These are phyloP conservation scores for Ochropacha duplaris DNA, from an alignment of 2,888 invertebrate genomes.

Conservation along the genomic window DNA sequence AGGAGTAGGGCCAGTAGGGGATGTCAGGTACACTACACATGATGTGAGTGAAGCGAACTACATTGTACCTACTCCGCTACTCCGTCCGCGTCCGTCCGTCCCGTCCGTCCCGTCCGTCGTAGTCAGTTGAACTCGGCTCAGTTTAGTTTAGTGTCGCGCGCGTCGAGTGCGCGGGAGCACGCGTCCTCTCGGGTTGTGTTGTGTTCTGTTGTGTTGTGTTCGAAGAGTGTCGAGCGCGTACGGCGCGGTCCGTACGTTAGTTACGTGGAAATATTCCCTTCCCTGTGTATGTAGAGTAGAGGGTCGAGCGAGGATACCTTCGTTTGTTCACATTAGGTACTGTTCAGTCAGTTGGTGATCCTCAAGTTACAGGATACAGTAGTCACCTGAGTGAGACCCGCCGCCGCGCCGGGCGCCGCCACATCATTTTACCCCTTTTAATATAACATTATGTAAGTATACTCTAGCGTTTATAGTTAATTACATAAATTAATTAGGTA, in stretches of 20 bases:
- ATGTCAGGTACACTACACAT: too few relatives aligned
- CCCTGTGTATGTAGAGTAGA: too few relatives aligned
- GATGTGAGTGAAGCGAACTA: too few relatives aligned
- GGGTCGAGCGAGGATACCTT: too few relatives aligned
- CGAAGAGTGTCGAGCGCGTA: neutral
- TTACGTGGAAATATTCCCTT: neutral
- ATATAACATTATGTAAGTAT: neutral
- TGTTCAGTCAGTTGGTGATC: neutral
- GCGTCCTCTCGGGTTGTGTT: neutral
- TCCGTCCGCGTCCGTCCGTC: too few relatives aligned
- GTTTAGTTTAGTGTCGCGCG: neutral
- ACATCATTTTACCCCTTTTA: neutral
- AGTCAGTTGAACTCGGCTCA: too few relatives aligned
- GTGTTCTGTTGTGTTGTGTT: too few relatives aligned
- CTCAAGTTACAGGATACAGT: neutral
- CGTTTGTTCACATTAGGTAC: neutral
- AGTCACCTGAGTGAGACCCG: too few relatives aligned
- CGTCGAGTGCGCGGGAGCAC: neutral
- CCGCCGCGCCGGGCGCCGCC: neutral
- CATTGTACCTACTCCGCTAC: too few relatives aligned
- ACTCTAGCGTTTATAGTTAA: neutral
- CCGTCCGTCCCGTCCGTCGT: too few relatives aligned
- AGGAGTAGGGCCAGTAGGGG: too few relatives aligned
- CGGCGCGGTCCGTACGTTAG: constrained; percentile 5
- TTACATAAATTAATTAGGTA: neutral